Evolutionary conservation across 2,797 vertebrate genomes (phyloP).

Genomic region (Hyperoplus immaculatus): DNA sequence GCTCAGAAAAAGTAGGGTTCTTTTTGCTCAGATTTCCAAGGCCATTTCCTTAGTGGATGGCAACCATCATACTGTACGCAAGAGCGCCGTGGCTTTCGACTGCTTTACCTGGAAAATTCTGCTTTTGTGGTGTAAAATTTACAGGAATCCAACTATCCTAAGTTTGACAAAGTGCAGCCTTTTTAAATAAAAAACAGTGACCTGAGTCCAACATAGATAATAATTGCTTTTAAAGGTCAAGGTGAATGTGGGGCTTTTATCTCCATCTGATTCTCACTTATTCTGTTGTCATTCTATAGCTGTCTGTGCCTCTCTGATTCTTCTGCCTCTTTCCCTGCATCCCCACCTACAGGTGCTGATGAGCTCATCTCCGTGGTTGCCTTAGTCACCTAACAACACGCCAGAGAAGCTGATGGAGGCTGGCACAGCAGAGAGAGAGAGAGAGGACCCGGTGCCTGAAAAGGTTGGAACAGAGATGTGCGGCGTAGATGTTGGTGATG

Average conservation of each 20-base stretch:
- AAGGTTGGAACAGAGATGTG: constrained; percentile 59
- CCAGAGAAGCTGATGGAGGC: constrained; percentile 46
- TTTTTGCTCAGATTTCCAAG: background rate
- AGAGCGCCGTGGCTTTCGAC: background rate
- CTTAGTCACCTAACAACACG: constrained; percentile 78
- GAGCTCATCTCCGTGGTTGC: constrained; percentile 76
- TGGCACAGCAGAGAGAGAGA: constrained; percentile 18
- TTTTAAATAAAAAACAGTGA: constrained; percentile 6
- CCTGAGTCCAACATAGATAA: background rate
- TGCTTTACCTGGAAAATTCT: constrained; percentile 39
- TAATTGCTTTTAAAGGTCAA: constrained; percentile 10
- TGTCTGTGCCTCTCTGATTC: constrained; percentile 36
- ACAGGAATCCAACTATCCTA: constrained; percentile 16
- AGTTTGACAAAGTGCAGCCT: background rate
- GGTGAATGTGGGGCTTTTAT: background rate
- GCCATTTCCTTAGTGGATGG: background rate
- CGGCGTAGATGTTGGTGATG: constrained; percentile 53
- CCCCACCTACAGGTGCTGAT: constrained; percentile 75
- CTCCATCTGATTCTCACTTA: background rate
- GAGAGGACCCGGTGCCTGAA: constrained; percentile 29
- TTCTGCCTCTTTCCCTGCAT: constrained; percentile 45
- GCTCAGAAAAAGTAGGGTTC: background rate
- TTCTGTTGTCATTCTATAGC: constrained; percentile 2
- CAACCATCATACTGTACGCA: background rate
- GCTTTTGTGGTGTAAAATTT: constrained; percentile 14